A percentile compares a stretch with the other conserved stretches of the same genome.
phyloP scores from a whole-genome alignment of 2,113 vertebrate genomes.

The Hymenochirus boettgeri region DNA sequence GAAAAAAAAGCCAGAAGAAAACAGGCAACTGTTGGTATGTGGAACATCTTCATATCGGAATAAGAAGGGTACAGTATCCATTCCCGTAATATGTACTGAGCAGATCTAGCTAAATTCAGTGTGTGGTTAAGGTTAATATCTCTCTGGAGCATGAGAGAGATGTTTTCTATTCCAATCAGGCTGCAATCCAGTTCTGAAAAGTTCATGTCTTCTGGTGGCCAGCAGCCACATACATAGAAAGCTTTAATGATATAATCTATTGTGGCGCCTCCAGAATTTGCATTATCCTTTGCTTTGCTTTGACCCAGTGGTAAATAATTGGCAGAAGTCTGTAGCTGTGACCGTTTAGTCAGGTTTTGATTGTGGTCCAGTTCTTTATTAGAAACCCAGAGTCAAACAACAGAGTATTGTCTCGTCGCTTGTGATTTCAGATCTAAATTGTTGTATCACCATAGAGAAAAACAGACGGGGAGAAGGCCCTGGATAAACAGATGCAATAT shows the following conservation, averaged over 20 bases:
- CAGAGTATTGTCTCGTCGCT: not conserved
- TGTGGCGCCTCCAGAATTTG: not conserved
- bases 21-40: slow-evolving; percentile 60
- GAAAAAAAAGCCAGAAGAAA: slow-evolving; percentile 52
- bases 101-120: slow-evolving; percentile 13
- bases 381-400: not conserved
- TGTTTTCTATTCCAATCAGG: not conserved
- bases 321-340: not conserved
- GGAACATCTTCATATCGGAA: slow-evolving; percentile 51
- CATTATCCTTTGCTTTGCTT: not conserved
- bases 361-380: not conserved
- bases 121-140: slow-evolving; percentile 36
- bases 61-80: slow-evolving; percentile 49
- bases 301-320: not conserved
- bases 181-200: slow-evolving; percentile 14
- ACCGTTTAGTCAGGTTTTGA: not conserved
- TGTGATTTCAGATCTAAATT: not conserved
- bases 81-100: slow-evolving; percentile 47
- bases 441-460: slow-evolving; percentile 2
- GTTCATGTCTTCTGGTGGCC: slow-evolving; percentile 43
- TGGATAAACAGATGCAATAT: not conserved
- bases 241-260: not conserved
- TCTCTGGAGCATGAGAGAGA: not conserved
- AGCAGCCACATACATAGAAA: not conserved
- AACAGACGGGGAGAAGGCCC: not conserved